Base-by-base conservation (phyloP, 2,797 vertebrate genomes). In the Urosaurus nigricauda region DNA sequence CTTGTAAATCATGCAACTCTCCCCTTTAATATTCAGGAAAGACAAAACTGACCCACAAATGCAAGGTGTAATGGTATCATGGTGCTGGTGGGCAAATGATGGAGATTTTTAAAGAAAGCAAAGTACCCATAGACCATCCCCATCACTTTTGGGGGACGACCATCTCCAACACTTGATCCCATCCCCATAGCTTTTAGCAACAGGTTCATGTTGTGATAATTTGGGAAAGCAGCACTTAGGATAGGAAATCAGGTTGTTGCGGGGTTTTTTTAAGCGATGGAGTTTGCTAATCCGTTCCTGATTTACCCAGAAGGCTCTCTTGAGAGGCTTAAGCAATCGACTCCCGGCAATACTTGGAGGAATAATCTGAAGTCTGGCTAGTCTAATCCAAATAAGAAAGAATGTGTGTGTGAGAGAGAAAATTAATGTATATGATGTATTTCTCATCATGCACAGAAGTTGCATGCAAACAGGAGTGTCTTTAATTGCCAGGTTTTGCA, bases 311-410 rank as follows among this genome's bases (percentile, higher is more conserved):
- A n/a, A 13, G 24, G 79, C 47, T 60, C 43, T 71, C 79, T 19
- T 37, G 58, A 87, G 77, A 53, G 60, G 70, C 35, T 87, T 81
- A 84, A 70, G 32, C 29, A 58, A 58, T 2, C 4, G 0, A 1
- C 6, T 7, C 58, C 51, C 24, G 35, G 11, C 0, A 0, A 60
- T 56, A 29, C 14, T 74, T 0, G 0, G 1, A 16, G 4, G 32
- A 8, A 32, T 24, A 83, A 86, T 43, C 37, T 60, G 14, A 12
- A 17, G 60, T 4, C 37, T 1, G 0, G 12, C 37, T 1, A 0
- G 12, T 35, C n/a, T 75, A 53, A 86, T 21, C 26, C 4, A 14
- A 79, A 2, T 8, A 0, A 0, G 60, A 63, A 37, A 51, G 0
- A 0, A 8, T 56, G 32, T 5, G 32, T 0, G 0, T 0, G 16